Evolutionary conservation across 1,140 invertebrate species (phyloP).

Genomic region (Neodiprion pinetum): DNA sequence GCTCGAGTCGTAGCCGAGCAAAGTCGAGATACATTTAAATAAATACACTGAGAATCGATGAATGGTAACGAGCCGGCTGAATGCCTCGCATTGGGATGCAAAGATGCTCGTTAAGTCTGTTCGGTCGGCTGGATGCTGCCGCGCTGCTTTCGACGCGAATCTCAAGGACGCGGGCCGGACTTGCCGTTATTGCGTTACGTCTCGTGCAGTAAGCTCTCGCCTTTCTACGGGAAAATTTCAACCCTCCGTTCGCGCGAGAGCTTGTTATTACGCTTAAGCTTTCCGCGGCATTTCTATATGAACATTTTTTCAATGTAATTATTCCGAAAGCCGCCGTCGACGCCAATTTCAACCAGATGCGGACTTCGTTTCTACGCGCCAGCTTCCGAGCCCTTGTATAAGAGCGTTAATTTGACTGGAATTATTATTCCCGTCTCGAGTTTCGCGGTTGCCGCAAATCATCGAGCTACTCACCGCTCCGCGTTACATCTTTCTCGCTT

Average conservation of each 20-base stretch:
- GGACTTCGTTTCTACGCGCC: too few species aligned
- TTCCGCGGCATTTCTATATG: background rate
- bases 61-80: background rate
- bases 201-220: too few species aligned
- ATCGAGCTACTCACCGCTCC: background rate
- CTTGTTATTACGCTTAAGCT: background rate
- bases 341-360: too few species aligned
- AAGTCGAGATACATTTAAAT: background rate
- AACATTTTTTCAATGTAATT: background rate
- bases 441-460: background rate
- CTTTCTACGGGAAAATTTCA: too few species aligned
- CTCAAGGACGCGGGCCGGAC: background rate
- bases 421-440: background rate
- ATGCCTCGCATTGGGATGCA: constrained; percentile 1
- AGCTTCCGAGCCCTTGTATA: too few species aligned
- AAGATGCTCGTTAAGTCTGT: constrained; percentile 7
- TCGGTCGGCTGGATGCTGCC: constrained; percentile 1
- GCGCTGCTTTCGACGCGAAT: background rate
- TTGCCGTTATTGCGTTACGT: background rate
- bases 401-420: background rate
- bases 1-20: background rate
- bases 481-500: background rate
- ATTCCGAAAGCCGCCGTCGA: too few species aligned
- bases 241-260: background rate
- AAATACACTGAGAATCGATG: background rate